phyloP scores from a whole-genome alignment of 64 coral and sea anemone species.

The Dendrophyllia cribrosa region DNA sequence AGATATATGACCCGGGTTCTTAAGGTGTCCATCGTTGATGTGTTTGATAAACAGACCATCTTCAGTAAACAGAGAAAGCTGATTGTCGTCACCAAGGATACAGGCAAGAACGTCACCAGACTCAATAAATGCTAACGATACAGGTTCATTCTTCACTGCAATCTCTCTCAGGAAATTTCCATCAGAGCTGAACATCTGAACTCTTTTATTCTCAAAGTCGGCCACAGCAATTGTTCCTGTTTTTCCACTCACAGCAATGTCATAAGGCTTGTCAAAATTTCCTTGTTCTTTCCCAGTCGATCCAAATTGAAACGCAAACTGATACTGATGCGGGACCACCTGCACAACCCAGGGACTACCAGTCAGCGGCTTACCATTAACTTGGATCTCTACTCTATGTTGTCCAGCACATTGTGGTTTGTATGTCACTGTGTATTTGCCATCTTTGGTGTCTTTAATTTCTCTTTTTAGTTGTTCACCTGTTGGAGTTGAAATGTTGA shows the following conservation, averaged over 20 bases:
- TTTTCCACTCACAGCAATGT: neutral
- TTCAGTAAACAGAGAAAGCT: neutral
- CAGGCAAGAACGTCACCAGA: neutral
- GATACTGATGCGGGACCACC: too few relatives aligned
- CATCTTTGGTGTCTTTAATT: neutral
- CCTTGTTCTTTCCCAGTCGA: neutral
- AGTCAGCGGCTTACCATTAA: constrained; percentile 16
- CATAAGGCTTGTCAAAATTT: neutral
- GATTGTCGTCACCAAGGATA: neutral
- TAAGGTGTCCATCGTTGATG: neutral
- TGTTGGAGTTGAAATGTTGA: neutral
- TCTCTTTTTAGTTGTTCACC: neutral
- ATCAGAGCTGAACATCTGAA: constrained; percentile 23
- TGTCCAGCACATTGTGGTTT: neutral
- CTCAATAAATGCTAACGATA: neutral
- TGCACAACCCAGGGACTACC: neutral
- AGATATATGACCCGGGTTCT: neutral
- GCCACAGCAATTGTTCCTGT: neutral
- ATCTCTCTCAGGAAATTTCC: constrained; percentile 11
- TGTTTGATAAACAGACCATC: constrained; percentile 6
- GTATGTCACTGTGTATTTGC: constrained; percentile 11
- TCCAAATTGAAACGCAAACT: constrained; percentile 4
- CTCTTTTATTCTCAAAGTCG: neutral
- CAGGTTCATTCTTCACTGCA: neutral
- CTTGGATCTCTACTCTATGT: neutral